phyloP scores from a whole-genome alignment of 2,888 invertebrate species.

The Dolichomitus sp. region DNA sequence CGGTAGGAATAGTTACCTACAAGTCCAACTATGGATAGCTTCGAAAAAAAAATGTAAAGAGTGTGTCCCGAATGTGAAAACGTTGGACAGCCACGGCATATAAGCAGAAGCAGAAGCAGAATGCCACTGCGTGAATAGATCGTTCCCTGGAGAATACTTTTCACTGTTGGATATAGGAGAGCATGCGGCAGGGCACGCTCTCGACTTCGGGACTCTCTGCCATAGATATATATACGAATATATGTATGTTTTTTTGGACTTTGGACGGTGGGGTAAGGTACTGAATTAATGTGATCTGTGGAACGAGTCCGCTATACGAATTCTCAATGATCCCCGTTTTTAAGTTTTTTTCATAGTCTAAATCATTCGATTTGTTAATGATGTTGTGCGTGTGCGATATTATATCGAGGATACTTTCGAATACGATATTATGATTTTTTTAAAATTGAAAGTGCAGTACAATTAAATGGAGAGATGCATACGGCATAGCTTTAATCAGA shows the following conservation, averaged over 20 bases:
- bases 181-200: constrained; percentile 20
- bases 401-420: constrained; percentile 38
- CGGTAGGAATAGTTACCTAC: constrained; percentile 43
- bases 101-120: constrained; percentile 50
- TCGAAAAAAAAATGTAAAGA: constrained; percentile 9
- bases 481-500: constrained; percentile 14
- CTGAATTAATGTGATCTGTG: constrained; percentile 50
- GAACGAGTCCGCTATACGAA: constrained; percentile 41
- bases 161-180: constrained; percentile 38
- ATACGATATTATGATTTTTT: constrained; percentile 39
- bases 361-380: constrained; percentile 27
- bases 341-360: constrained; percentile 35
- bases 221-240: not conserved
- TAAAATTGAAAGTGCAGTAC: constrained; percentile 25
- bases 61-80: constrained; percentile 40
- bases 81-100: constrained; percentile 1
- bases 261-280: constrained; percentile 40
- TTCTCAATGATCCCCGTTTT: constrained; percentile 45
- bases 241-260: constrained; percentile 39
- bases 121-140: constrained; percentile 52
- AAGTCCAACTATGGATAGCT: constrained; percentile 6
- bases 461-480: constrained; percentile 36
- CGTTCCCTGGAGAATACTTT: constrained; percentile 57
- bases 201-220: constrained; percentile 9
- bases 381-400: constrained; percentile 32